phyloP scores from a whole-genome alignment of 2,113 vertebrate species.

The Gracilinanus agilis region DNA sequence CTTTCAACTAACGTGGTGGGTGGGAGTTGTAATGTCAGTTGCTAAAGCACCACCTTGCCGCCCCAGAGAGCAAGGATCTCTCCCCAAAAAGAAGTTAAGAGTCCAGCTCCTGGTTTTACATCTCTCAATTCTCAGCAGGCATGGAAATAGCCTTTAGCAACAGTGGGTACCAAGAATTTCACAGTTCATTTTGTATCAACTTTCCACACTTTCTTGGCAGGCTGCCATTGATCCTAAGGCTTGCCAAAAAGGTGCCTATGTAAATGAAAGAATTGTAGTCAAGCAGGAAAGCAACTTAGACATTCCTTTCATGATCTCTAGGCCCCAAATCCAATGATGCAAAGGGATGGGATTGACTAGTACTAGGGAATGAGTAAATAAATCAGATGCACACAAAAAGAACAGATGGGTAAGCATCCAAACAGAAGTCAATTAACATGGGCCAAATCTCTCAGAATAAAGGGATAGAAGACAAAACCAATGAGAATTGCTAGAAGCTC shows the following conservation, averaged over 20 bases:
- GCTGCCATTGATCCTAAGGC: background rate
- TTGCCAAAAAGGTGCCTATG: background rate
- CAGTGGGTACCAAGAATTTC: background rate
- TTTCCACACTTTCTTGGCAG: background rate
- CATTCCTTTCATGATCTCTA: background rate
- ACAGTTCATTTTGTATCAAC: background rate
- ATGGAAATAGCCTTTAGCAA: background rate
- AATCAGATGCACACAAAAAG: background rate
- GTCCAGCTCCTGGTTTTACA: background rate
- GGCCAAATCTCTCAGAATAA: background rate
- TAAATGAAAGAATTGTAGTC: slow-evolving; percentile 10
- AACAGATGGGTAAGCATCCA: background rate
- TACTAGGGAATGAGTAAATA: background rate
- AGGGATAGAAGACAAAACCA: background rate
- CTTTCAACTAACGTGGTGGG: background rate
- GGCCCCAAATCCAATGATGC: no score
- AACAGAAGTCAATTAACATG: background rate
- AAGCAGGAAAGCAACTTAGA: slow-evolving; percentile 14
- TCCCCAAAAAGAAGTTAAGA: background rate
- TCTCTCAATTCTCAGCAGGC: background rate
- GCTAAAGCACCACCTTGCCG: background rate
- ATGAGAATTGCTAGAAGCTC: no score
- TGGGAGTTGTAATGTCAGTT: background rate
- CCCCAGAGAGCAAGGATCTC: background rate
- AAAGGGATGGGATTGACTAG: background rate